Base-by-base conservation (phyloP, 2,888 invertebrate genomes). In the Zootermopsis nevadensis region DNA sequence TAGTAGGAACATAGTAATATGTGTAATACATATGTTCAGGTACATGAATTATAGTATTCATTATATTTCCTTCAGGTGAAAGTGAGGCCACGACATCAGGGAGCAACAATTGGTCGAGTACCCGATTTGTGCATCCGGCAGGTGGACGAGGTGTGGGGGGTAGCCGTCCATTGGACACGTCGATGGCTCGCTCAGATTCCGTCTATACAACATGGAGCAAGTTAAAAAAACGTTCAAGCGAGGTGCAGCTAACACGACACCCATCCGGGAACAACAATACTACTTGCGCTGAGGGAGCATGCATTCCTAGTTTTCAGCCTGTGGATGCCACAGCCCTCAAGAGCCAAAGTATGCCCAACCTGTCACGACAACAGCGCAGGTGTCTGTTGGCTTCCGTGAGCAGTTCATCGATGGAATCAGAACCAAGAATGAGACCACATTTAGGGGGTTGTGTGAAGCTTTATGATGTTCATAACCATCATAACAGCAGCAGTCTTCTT, bases 161-260 rank as follows among this genome's bases (percentile, higher is more conserved):
- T 35, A 66, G 66, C n/a, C 82, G 66, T 42, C 67, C 84, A 22
- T 85, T 85, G 48, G 84, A 85, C 82, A 92, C 93, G 85, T 95
- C 95, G 86, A 96, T 97, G 96, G 95, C 95, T 85, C 94, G 95
- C 89, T 97, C 97, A 84, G 97, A 97, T 89, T 95, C 96, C 87
- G 95, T 95, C 86, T 95, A 96, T 90, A 97, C 96, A 86, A 96
- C 97, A 74, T 96, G 96, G 95, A 96, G 96, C 90, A 96, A 96
- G 89, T 91, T 96, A 88, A 95, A 95, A 90, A 93, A 94, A 89
- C 93, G 94, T 88, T 93, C 92, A 87, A 92, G 91, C 89, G 93
- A 94, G 87, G 91, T 92, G 86, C 93, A 93, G 86, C 89, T 89
- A 87, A 88, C 88, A 67, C 93, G 95, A 88, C 95, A 95, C 90